Evolutionary conservation across 2,797 vertebrate species (phyloP).

Genomic region (Sorex maritimensis): DNA sequence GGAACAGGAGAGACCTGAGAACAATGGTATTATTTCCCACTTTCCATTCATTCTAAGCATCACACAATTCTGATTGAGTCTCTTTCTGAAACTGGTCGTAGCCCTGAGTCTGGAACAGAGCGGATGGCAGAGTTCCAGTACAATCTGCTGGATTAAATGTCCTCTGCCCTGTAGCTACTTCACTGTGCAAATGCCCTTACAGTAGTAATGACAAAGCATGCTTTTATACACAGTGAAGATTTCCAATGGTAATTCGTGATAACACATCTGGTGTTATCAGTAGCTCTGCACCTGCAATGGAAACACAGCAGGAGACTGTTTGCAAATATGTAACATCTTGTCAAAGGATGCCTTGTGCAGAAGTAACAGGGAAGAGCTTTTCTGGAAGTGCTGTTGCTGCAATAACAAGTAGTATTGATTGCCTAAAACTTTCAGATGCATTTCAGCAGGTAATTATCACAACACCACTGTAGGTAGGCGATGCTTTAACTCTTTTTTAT

Average conservation of each 20-base stretch:
- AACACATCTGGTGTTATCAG: slow-evolving; percentile 34
- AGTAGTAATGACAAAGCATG: not conserved
- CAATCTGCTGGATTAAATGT: not conserved
- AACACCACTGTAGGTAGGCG: not conserved
- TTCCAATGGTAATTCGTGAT: slow-evolving; percentile 35
- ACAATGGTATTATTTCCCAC: not conserved
- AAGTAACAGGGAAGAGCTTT: slow-evolving; percentile 29
- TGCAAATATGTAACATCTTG: slow-evolving; percentile 57
- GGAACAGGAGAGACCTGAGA: not conserved
- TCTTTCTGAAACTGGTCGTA: not conserved
- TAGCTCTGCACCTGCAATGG: slow-evolving; percentile 34
- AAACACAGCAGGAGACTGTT: slow-evolving; percentile 52
- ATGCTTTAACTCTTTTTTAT: not conserved
- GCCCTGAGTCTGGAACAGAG: not conserved
- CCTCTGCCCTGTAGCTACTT: not conserved
- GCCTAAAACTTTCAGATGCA: not conserved
- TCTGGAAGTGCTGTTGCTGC: slow-evolving; percentile 2
- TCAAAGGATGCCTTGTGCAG: not conserved
- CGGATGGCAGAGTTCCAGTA: not conserved
- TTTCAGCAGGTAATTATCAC: not conserved
- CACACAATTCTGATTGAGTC: not conserved
- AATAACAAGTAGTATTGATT: not conserved
- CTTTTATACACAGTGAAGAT: not conserved
- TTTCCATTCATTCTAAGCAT: too few species aligned
- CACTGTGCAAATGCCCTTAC: not conserved